phyloP scores from a whole-genome alignment of 2,113 vertebrate genomes.

The Puntigrus tetrazona region DNA sequence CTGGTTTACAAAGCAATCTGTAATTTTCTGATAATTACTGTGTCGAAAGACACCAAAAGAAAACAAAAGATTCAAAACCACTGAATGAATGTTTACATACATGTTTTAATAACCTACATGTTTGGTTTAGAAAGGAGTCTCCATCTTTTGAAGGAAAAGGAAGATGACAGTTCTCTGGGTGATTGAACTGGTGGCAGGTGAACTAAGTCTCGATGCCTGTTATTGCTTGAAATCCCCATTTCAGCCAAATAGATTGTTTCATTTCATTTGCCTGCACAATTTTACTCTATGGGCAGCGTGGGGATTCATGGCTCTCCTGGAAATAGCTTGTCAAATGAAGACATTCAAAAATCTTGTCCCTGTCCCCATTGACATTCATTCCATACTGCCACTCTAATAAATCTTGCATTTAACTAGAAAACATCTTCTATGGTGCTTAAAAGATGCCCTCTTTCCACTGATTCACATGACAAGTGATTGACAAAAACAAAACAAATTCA shows the following conservation, averaged over 20 bases:
- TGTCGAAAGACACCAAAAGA: background rate
- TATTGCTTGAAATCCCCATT: conserved; percentile 10
- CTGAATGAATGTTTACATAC: too few relatives aligned
- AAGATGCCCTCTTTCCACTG: background rate
- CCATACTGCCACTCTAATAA: conserved; percentile 14
- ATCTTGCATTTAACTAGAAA: conserved; percentile 2
- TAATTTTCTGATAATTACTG: background rate
- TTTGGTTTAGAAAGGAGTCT: background rate
- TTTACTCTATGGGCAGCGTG: background rate
- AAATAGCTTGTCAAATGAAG: background rate
- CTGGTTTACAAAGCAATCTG: background rate
- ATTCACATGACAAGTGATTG: background rate
- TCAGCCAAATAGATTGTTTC: conserved; percentile 8
- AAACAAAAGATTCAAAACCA: background rate
- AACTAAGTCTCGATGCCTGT: background rate
- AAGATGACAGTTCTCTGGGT: background rate
- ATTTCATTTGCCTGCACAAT: conserved; percentile 17
- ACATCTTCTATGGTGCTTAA: conserved; percentile 1
- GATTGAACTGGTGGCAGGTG: background rate
- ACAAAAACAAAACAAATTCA: background rate
- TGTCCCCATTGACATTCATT: background rate
- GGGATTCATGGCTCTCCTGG: background rate
- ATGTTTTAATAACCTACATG: background rate
- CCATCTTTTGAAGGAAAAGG: background rate
- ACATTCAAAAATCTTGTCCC: background rate